Percentiles rank a stretch among this genome's conserved stretches.
Evolutionary conservation across 2,797 vertebrate genomes (phyloP).

Genomic region (Falco berigora): DNA sequence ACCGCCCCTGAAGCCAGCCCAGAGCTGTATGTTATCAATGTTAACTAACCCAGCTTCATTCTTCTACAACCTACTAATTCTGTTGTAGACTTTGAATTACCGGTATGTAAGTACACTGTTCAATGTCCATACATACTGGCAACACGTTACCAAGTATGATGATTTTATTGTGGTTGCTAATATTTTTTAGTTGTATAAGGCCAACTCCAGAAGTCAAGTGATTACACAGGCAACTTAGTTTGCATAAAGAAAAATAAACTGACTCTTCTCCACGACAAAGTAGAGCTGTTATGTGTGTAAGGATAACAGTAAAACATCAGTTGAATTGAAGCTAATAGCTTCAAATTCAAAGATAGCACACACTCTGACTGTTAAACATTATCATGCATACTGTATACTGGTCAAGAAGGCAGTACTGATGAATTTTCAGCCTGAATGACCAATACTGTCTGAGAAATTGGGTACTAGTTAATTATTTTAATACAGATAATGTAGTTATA

Average conservation of each 20-base stretch:
- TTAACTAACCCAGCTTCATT: no score
- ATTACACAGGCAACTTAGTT: neutral
- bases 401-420: neutral
- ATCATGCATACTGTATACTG: neutral
- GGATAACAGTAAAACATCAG: neutral
- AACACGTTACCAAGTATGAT: neutral
- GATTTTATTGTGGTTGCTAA: neutral
- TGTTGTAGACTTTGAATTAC: neutral
- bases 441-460: neutral
- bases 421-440: neutral
- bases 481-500: neutral
- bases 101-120: neutral
- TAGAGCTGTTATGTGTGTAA: neutral
- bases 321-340: neutral
- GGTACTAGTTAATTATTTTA: neutral
- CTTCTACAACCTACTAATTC: neutral
- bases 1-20: no score
- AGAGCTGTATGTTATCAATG: no score
- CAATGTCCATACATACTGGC: neutral
- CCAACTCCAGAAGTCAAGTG: neutral
- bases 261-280: neutral
- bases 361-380: neutral
- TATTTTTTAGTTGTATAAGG: neutral
- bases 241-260: neutral
- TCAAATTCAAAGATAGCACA: no score